Base-by-base conservation (phyloP, 2,113 vertebrate genomes). In the Crotalus tigris region DNA sequence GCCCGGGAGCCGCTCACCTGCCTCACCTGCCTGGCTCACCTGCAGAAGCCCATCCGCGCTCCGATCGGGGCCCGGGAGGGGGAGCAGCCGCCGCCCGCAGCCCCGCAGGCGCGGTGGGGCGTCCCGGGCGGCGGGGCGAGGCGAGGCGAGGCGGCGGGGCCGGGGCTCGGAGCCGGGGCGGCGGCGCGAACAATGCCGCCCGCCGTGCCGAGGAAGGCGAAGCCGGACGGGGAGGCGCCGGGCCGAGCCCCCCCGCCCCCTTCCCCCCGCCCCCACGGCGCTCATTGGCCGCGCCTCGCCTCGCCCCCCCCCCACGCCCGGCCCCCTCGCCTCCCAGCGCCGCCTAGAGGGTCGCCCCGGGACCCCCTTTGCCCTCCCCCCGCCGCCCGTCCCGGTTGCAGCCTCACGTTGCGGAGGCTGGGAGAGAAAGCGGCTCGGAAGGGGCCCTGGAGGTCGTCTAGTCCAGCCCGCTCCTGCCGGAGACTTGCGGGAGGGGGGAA, bases 141-240 rank as follows among this genome's bases (percentile, higher is more conserved):
- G 4, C 51, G 69, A 12, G 46, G 44, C 91, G 58, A 58, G 19
- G 19, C 91, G 23, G 58, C 58, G 58, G 58, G 58, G 44, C 44
- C 39, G 39, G 44, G 44, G 44, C 44, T 44, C 44, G 44, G 44
- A 3, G 23, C 58, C 13, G 46, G 26, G 15, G 49, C 2, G 75
- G 85, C 61, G 46, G 44, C 91, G 85, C 85, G 39, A 69, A 92
- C 91, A 92, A 92, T 92, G 91, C 91, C 91, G 91, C 90, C 90
- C 90, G 75, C 75, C 54, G 90, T 4, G 90, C 61, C 12, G 21
- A 24, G 64, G 90, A 33, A 17, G 39, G 54, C 26, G 1, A 44
- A 55, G 75, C 1, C 39, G 53, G 64, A 51, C n/a, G n/a, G n/a
- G 69, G n/a, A 21, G 61, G 61, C 46, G 90, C 9, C 24, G 90